phyloP scores from a whole-genome alignment of 2,888 invertebrate species.

The Isotomurus palustris region DNA sequence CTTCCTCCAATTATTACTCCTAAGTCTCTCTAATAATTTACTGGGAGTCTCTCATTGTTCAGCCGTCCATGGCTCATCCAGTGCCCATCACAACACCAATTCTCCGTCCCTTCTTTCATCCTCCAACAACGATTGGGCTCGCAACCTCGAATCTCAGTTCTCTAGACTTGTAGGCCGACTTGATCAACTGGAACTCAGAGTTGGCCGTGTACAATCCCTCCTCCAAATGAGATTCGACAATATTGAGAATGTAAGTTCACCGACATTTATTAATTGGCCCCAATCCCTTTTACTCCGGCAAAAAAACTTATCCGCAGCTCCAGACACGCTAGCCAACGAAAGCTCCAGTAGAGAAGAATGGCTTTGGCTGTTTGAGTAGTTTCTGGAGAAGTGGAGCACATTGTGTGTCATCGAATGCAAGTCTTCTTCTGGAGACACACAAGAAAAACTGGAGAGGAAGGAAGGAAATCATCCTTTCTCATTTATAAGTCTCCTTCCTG shows the following conservation, averaged over 20 bases:
- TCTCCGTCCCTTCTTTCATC: not conserved
- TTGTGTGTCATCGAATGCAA: no score
- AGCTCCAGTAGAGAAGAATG: no score
- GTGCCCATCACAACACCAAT: not conserved
- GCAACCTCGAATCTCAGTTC: slow-evolving; percentile 32
- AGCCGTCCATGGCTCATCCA: not conserved
- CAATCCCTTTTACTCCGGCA: no score
- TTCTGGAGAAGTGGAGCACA: no score
- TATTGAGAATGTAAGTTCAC: slow-evolving; percentile 41
- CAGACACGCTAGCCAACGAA: no score
- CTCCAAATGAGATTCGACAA: slow-evolving; percentile 40
- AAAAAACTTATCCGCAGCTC: no score
- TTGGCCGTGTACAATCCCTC: slow-evolving; percentile 51
- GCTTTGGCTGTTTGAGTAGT: no score
- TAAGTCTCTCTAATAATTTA: not conserved
- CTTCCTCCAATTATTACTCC: slow-evolving; percentile 4
- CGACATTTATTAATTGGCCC: no score
- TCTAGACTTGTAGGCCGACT: slow-evolving; percentile 49
- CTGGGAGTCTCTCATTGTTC: not conserved
- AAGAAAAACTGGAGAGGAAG: no score
- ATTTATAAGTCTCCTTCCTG: no score
- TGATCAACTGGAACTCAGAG: slow-evolving; percentile 51
- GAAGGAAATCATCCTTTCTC: no score
- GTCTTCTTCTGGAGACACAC: no score
- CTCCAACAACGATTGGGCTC: slow-evolving; percentile 14